Evolutionary conservation across 2,113 vertebrate genomes (phyloP).

Genomic region (Cisticola juncidis): DNA sequence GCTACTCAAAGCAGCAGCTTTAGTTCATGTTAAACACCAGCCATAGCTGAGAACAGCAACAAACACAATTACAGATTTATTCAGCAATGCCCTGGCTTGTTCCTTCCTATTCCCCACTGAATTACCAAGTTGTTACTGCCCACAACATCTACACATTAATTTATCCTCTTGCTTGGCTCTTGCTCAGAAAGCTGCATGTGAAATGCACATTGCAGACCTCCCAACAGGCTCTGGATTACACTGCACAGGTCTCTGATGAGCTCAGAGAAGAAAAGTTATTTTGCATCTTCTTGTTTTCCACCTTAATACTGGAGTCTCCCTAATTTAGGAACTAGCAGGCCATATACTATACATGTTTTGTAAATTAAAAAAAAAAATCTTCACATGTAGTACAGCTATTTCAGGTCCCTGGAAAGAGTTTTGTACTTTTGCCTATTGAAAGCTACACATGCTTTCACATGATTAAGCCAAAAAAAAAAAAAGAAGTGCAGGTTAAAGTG

Average conservation of each 20-base stretch:
- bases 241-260: neutral
- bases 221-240: neutral
- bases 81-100: neutral
- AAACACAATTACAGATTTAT: neutral
- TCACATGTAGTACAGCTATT: neutral
- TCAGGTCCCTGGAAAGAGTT: neutral
- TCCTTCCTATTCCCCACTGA: neutral
- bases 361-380: neutral
- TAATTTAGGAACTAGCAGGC: neutral
- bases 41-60: neutral
- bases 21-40: neutral
- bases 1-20: neutral
- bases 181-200: neutral
- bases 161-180: neutral
- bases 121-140: neutral
- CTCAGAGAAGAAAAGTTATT: neutral
- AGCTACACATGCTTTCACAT: neutral
- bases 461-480: neutral
- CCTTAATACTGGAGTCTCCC: neutral
- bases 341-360: accelerated
- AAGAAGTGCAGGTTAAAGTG: neutral
- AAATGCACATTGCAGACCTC: accelerated
- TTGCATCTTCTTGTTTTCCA: neutral
- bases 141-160: neutral
- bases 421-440: neutral